Conservation (phyloP, 2,888 invertebrate genomes). For the Bellardia bayeri region DNA sequence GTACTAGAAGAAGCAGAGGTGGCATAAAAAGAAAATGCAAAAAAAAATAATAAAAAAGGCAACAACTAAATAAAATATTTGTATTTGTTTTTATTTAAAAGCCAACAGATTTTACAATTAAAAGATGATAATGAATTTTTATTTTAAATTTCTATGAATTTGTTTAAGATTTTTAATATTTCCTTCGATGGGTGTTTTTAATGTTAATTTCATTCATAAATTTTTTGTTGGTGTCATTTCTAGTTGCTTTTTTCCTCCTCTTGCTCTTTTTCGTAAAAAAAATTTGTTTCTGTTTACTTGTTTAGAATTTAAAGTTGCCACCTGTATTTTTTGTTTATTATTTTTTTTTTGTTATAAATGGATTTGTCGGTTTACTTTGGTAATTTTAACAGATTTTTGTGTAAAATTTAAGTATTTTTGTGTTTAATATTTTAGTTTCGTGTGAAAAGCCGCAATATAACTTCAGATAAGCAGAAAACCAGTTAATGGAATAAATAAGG, state of each 20-base stretch:
- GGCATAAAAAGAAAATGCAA: background rate
- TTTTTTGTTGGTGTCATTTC: constrained; percentile 39
- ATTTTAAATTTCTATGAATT: too few relatives aligned
- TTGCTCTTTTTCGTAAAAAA: constrained; percentile 1
- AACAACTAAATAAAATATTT: background rate
- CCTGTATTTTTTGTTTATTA: constrained; percentile 30
- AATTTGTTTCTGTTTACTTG: background rate
- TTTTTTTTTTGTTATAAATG: background rate
- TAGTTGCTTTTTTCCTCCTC: constrained; percentile 34
- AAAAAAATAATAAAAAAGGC: background rate
- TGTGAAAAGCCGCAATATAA: too few relatives aligned
- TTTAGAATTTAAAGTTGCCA: constrained; percentile 54
- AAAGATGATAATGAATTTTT: too few relatives aligned
- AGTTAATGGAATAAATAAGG: too few relatives aligned
- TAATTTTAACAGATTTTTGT: constrained; percentile 39
- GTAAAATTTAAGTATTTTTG: constrained; percentile 5
- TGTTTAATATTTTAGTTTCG: too few relatives aligned
- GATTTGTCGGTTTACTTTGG: background rate
- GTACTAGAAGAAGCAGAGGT: background rate
- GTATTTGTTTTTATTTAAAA: too few relatives aligned
- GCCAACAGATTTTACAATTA: too few relatives aligned
- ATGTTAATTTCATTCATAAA: constrained; percentile 52
- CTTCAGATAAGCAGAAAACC: too few relatives aligned
- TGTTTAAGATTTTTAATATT: background rate
- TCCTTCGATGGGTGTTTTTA: constrained; percentile 15